Conservation (phyloP, 2,888 invertebrate species). For the Ditula angustiorana region DNA sequence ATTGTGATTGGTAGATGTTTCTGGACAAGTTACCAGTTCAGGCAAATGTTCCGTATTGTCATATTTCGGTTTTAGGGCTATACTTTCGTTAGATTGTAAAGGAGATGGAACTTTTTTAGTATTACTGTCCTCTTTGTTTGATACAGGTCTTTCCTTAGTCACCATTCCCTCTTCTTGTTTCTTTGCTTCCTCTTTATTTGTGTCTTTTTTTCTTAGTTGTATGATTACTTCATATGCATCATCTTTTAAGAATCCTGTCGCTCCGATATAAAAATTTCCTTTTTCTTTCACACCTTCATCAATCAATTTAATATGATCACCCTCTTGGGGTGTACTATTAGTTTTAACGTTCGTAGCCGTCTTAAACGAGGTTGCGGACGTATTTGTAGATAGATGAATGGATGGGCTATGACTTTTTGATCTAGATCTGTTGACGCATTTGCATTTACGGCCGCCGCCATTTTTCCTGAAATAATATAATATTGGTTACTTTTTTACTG, state of each 20-base stretch:
- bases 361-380: slow-evolving; percentile 63
- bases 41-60: background rate
- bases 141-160: background rate
- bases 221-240: slow-evolving; percentile 78
- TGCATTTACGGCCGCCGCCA: slow-evolving; percentile 20
- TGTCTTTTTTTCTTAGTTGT: slow-evolving; percentile 73
- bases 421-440: slow-evolving; percentile 39
- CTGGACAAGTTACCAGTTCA: background rate
- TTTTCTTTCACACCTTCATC: slow-evolving; percentile 64
- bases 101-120: background rate
- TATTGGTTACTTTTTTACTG: background rate
- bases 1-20: background rate
- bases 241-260: slow-evolving; percentile 69
- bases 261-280: slow-evolving; percentile 74
- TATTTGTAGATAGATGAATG: slow-evolving; percentile 51
- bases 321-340: slow-evolving; percentile 48
- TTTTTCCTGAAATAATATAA: slow-evolving; percentile 13
- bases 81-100: background rate
- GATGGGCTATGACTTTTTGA: slow-evolving; percentile 16
- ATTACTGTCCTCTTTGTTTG: background rate
- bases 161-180: background rate
- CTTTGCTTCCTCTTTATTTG: slow-evolving; percentile 41
- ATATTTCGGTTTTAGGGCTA: background rate
- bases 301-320: slow-evolving; percentile 63
- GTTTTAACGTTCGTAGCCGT: slow-evolving; percentile 59